These are phyloP conservation scores for Tachystola acroxantha DNA, from an alignment of 2,888 invertebrate species.

Conservation along the genomic window DNA sequence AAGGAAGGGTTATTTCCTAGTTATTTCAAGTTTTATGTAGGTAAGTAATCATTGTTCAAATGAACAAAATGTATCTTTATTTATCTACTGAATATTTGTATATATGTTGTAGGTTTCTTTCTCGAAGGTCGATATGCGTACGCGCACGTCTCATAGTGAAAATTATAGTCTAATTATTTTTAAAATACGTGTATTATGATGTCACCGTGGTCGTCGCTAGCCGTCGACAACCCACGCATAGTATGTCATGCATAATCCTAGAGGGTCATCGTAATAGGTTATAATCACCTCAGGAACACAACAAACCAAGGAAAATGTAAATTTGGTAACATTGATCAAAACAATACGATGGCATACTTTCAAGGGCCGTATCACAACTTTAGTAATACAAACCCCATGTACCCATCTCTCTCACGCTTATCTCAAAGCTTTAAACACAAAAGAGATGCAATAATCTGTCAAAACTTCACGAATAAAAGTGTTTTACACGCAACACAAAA, in stretches of 20 bases:
- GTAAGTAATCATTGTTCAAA: no score
- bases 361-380: conserved; percentile 48
- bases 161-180: conserved; percentile 24
- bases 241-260: conserved; percentile 33
- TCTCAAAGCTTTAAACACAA: conserved; percentile 27
- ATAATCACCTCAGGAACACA: conserved; percentile 25
- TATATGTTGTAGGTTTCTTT: no score
- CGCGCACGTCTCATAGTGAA: conserved; percentile 4
- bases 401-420: conserved; percentile 49
- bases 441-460: conserved; percentile 46
- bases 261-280: conserved; percentile 31
- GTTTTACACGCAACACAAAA: conserved; percentile 45
- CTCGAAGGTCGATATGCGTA: no score
- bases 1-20: no score
- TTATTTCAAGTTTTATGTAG: no score
- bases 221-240: conserved; percentile 39
- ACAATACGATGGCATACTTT: conserved; percentile 66
- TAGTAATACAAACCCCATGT: conserved; percentile 26
- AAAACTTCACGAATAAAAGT: conserved; percentile 55
- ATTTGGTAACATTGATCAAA: conserved; percentile 68
- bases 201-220: conserved; percentile 34
- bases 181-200: conserved; percentile 48
- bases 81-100: no score
- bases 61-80: no score
- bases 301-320: conserved; percentile 29